A percentile compares a stretch with the other conserved stretches of the same genome.
Evolutionary conservation across 2,888 invertebrate species (phyloP).

Genomic region (Chrysina gloriosa): DNA sequence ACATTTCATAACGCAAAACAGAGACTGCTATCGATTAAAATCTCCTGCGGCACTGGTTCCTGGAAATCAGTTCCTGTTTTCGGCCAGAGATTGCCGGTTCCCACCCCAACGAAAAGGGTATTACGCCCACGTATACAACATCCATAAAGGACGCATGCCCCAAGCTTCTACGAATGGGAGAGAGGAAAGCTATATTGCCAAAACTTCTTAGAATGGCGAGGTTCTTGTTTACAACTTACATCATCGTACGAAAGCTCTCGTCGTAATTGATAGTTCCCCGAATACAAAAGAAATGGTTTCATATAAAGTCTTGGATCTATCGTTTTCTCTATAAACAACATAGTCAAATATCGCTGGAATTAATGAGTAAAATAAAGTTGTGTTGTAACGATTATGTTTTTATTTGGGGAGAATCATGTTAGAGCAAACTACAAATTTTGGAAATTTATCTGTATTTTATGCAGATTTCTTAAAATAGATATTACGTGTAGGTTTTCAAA

Average conservation of each 20-base stretch:
- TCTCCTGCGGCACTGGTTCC: background rate
- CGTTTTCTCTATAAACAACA: no score
- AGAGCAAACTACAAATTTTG: no score
- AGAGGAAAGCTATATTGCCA: background rate
- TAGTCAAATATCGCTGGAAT: no score
- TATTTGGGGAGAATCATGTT: no score
- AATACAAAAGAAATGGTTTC: background rate
- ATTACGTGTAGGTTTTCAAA: no score
- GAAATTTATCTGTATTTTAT: no score
- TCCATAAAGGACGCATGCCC: background rate
- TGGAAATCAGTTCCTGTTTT: background rate
- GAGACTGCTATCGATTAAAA: background rate
- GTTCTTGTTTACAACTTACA: background rate
- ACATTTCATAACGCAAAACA: no score
- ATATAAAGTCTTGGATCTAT: no score
- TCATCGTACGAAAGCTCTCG: background rate
- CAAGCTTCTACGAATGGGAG: background rate
- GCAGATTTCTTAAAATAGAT: no score
- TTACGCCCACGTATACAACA: no score
- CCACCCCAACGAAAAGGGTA: background rate
- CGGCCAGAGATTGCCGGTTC: background rate
- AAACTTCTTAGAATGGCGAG: background rate
- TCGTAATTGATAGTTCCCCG: background rate
- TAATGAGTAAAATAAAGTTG: no score
- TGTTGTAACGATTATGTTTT: no score